Evolutionary conservation across 1,140 invertebrate species (phyloP).

Genomic region (Platorchestia sp.): DNA sequence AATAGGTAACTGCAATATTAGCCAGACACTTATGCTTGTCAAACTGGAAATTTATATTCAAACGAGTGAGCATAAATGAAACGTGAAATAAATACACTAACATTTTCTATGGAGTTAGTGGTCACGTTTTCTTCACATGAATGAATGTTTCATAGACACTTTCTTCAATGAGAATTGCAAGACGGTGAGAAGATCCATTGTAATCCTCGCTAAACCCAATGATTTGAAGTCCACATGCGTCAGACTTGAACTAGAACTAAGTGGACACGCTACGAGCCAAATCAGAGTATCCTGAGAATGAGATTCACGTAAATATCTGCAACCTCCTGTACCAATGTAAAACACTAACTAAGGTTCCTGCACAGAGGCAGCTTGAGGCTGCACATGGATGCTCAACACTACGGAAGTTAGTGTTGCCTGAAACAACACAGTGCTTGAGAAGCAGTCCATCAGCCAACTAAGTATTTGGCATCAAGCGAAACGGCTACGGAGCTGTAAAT

Average conservation of each 20-base stretch:
- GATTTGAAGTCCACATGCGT: no score
- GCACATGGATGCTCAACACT: background rate
- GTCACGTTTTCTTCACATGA: background rate
- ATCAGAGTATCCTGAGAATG: background rate
- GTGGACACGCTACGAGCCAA: background rate
- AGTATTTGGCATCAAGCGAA: background rate
- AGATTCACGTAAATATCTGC: background rate
- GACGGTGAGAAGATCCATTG: background rate
- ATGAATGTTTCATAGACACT: background rate
- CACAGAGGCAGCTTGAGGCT: background rate
- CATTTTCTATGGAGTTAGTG: background rate
- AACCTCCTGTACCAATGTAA: background rate
- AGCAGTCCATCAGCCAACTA: slow-evolving; percentile 6
- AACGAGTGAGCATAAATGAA: background rate
- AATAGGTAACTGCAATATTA: background rate
- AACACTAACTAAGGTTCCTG: slow-evolving; percentile 2
- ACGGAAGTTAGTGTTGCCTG: slow-evolving; percentile 12
- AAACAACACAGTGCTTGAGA: slow-evolving; percentile 31
- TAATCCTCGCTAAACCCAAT: background rate
- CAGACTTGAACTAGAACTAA: no score
- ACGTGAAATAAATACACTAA: background rate
- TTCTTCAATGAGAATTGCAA: background rate
- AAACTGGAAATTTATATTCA: background rate
- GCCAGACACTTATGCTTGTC: background rate
- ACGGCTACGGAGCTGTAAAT: background rate